phyloP scores from a whole-genome alignment of 2,888 invertebrate genomes.

The Drosophila melanosoma region DNA sequence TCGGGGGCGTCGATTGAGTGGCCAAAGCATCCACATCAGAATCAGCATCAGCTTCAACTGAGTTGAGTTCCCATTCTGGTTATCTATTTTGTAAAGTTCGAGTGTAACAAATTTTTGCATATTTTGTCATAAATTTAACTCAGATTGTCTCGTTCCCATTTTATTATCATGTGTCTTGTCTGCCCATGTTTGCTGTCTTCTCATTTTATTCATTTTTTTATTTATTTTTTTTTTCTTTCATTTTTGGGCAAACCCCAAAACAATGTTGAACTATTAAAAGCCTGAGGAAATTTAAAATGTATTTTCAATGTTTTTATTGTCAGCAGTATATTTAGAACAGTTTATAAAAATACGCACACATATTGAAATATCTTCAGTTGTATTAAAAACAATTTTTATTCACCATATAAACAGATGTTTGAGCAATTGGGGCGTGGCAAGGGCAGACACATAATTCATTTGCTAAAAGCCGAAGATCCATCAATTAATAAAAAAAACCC shows the following conservation, averaged over 20 bases:
- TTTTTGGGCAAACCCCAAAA: constrained; percentile 17
- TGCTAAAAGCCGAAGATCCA: constrained; percentile 10
- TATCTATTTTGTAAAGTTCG: constrained; percentile 59
- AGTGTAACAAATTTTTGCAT: constrained; percentile 74
- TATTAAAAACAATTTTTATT: constrained; percentile 15
- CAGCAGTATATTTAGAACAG: constrained; percentile 45
- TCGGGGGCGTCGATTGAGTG: constrained; percentile 54
- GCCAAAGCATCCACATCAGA: constrained; percentile 18
- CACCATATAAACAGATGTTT: constrained; percentile 26
- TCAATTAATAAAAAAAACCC: constrained; percentile 18
- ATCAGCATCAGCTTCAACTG: constrained; percentile 18
- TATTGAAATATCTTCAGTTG: constrained; percentile 9
- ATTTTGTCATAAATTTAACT: constrained; percentile 70
- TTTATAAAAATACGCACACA: constrained; percentile 28
- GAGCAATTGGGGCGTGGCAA: constrained; percentile 10
- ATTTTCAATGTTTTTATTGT: constrained; percentile 56
- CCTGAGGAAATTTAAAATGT: constrained; percentile 62
- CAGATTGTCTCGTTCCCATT: constrained; percentile 31
- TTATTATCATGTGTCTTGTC: constrained; percentile 54
- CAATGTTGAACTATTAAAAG: constrained; percentile 54
- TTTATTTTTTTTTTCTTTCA: background rate
- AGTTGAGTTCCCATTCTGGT: constrained; percentile 11
- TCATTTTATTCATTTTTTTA: background rate
- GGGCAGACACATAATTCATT: constrained; percentile 34
- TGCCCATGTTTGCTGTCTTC: constrained; percentile 46